phyloP scores from a whole-genome alignment of 1,140 invertebrate genomes.

The Monochamus saltuarius region DNA sequence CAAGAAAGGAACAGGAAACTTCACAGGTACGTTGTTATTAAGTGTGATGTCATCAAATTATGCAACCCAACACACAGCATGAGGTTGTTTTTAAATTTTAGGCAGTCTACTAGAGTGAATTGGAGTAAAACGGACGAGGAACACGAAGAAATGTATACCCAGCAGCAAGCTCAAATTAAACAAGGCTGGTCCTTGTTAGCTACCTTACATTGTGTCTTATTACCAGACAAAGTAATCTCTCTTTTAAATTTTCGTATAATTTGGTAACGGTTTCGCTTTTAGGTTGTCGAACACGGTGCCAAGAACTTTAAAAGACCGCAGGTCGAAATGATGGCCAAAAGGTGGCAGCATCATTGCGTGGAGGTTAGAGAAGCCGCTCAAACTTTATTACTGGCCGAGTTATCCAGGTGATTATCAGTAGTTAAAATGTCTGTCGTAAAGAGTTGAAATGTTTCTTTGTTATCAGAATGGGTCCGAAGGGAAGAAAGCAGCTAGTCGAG shows the following conservation, averaged over 20 bases:
- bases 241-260: background rate
- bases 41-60: no score
- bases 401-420: slow-evolving; percentile 63
- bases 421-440: background rate
- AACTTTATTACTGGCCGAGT: slow-evolving; percentile 90
- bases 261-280: slow-evolving; percentile 9
- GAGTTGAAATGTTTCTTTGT: background rate
- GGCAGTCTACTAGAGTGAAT: slow-evolving; percentile 55
- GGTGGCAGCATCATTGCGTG: slow-evolving; percentile 98
- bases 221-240: slow-evolving; percentile 81
- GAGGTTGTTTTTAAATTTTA: slow-evolving; percentile 38
- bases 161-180: slow-evolving; percentile 88
- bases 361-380: slow-evolving; percentile 97
- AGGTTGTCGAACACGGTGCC: slow-evolving; percentile 59
- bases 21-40: slow-evolving; percentile 57
- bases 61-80: background rate
- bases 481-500: slow-evolving; percentile 89
- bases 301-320: slow-evolving; percentile 88
- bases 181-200: slow-evolving; percentile 96
- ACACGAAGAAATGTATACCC: slow-evolving; percentile 76
- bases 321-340: slow-evolving; percentile 94
- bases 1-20: slow-evolving; percentile 77
- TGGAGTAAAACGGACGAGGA: slow-evolving; percentile 75
- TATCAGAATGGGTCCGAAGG: slow-evolving; percentile 80
- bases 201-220: slow-evolving; percentile 91